phyloP scores from a whole-genome alignment of 2,797 vertebrate genomes.

The Cryptoprocta ferox region DNA sequence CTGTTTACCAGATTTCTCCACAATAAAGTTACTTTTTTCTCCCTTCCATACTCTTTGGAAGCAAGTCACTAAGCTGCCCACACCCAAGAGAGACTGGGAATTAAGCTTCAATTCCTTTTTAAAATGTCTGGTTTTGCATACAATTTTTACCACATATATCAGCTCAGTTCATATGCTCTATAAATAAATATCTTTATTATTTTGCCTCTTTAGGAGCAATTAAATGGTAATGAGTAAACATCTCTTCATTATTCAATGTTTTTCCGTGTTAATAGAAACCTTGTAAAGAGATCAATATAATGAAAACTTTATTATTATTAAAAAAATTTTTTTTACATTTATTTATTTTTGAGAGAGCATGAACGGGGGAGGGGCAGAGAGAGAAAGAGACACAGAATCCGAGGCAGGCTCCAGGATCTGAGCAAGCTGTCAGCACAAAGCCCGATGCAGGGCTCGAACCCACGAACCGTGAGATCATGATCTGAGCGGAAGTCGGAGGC shows the following conservation, averaged over 20 bases:
- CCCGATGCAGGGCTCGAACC: too few species aligned
- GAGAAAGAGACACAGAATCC: too few species aligned
- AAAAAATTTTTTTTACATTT: not conserved
- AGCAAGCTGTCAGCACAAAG: too few species aligned
- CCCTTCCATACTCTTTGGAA: not conserved
- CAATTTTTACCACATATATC: not conserved
- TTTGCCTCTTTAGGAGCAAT: slow-evolving; percentile 29
- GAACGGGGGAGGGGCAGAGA: too few species aligned
- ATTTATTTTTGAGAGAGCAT: too few species aligned
- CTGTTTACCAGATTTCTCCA: not conserved
- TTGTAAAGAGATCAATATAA: not conserved
- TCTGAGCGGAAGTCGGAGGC: too few species aligned
- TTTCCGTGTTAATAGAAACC: slow-evolving; percentile 34
- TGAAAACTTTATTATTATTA: not conserved
- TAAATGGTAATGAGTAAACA: not conserved
- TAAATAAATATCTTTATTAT: not conserved
- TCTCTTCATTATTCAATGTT: slow-evolving; percentile 11
- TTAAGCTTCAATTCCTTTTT: not conserved
- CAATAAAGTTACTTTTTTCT: not conserved
- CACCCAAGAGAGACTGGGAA: not conserved
- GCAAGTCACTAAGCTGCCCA: not conserved
- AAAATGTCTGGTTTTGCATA: not conserved
- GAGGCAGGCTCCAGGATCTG: too few species aligned
- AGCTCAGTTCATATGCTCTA: not conserved
- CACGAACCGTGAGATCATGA: too few species aligned